These are phyloP conservation scores for Proisotoma minuta DNA, from an alignment of 2,888 invertebrate genomes.

Conservation along the genomic window DNA sequence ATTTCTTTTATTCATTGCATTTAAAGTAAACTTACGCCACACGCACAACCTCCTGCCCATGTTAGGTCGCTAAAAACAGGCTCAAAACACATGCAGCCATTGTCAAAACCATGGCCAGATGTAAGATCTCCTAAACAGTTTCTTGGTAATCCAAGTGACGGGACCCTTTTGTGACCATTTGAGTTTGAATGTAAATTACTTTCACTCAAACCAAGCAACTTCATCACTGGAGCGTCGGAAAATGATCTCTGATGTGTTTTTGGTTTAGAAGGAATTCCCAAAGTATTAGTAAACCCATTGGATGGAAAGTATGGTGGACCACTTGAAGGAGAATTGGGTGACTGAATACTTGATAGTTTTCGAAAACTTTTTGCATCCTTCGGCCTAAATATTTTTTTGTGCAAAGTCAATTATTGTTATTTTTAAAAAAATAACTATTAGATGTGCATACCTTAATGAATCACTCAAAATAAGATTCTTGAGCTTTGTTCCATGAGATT, in stretches of 20 bases:
- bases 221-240: constrained; percentile 68
- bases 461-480: constrained; percentile 70
- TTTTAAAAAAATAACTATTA: too few species aligned
- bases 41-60: constrained; percentile 67
- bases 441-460: constrained; percentile 54
- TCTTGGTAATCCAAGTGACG: constrained; percentile 47
- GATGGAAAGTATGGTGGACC: constrained; percentile 47
- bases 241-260: constrained; percentile 78
- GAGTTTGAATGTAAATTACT: constrained; percentile 30
- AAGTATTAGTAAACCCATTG: constrained; percentile 3
- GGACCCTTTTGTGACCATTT: constrained; percentile 43
- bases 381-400: constrained; percentile 26
- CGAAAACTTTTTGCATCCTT: constrained; percentile 44
- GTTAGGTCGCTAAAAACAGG: constrained; percentile 73
- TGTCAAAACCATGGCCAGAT: constrained; percentile 93
- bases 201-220: constrained; percentile 51
- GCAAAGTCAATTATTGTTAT: constrained; percentile 10
- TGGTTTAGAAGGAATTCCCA: constrained; percentile 20
- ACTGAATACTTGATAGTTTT: constrained; percentile 40
- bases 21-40: constrained; percentile 58
- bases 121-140: constrained; percentile 74
- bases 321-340: constrained; percentile 36
- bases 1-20: not conserved
- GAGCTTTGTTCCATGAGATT: constrained; percentile 69
- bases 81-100: constrained; percentile 86